Conservation (phyloP, 30 jellyfish, hydroid and myxozoan genomes). For the Aurelia sp. region DNA sequence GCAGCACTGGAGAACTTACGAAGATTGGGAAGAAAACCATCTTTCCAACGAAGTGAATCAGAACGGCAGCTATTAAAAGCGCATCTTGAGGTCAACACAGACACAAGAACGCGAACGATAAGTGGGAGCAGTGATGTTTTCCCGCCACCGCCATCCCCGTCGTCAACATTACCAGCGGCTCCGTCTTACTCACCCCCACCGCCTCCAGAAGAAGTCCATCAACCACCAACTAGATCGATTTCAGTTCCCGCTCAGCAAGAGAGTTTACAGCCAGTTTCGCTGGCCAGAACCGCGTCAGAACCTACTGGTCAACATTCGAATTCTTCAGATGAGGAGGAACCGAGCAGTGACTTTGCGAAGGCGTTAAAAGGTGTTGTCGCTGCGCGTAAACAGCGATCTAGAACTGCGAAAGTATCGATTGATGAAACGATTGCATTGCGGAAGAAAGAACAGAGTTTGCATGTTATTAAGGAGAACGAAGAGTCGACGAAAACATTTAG, state of each 20-base stretch:
- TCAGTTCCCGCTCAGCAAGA: conserved; percentile 54
- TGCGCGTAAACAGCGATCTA: conserved; percentile 71
- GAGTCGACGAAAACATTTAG: conserved; percentile 15
- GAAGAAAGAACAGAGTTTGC: conserved; percentile 61
- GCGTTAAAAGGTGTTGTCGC: conserved; percentile 65
- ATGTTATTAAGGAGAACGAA: conserved; percentile 57
- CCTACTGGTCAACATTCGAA: conserved; percentile 2
- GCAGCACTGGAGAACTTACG: conserved; percentile 85
- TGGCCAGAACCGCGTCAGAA: not conserved
- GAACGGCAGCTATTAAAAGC: conserved; percentile 45
- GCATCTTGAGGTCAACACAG: conserved; percentile 7
- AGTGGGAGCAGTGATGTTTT: conserved; percentile 10
- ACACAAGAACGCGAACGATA: conserved; percentile 15
- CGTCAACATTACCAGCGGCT: conserved; percentile 45
- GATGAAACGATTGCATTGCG: conserved; percentile 43
- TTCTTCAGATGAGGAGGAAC: conserved; percentile 60
- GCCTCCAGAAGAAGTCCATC: conserved; percentile 62
- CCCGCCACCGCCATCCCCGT: conserved; percentile 26
- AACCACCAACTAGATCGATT: conserved; percentile 37
- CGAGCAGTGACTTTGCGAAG: conserved; percentile 62
- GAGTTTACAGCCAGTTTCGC: conserved; percentile 8
- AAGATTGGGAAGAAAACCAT: conserved; percentile 59
- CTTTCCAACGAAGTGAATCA: conserved; percentile 33
- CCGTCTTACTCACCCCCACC: conserved; percentile 85
- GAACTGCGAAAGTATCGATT: conserved; percentile 32